These are phyloP conservation scores for Acanthornis magna DNA, from an alignment of 2,797 vertebrate species.

Conservation along the genomic window DNA sequence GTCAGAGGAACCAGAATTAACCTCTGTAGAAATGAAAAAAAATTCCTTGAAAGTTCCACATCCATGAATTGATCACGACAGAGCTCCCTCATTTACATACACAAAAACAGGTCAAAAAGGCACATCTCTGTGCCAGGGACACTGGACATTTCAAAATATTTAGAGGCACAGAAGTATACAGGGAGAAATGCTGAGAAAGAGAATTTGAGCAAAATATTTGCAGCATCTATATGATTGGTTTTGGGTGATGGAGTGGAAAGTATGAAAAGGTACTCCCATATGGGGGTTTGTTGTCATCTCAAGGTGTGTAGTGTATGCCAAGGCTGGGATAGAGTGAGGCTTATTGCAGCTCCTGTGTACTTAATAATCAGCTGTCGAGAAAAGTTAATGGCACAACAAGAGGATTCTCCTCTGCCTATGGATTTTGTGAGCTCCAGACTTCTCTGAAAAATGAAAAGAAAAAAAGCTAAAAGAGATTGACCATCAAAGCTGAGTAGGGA, in stretches of 20 bases:
- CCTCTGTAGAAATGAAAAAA: background rate
- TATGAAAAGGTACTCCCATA: background rate
- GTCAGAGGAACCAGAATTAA: background rate
- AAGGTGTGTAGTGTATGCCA: background rate
- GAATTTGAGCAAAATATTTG: background rate
- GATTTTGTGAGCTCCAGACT: background rate
- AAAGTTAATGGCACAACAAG: background rate
- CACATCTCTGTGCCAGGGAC: background rate
- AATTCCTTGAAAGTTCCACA: background rate
- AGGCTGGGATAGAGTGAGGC: background rate
- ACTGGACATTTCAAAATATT: background rate
- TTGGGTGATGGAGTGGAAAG: background rate
- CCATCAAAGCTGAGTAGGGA: background rate
- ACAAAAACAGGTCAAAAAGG: background rate
- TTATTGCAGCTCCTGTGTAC: background rate
- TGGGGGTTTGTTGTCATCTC: background rate
- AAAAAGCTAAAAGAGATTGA: background rate
- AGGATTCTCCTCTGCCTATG: background rate
- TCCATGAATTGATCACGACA: background rate
- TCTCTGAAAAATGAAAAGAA: background rate
- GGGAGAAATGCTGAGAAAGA: background rate
- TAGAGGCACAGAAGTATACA: background rate
- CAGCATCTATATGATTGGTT: background rate
- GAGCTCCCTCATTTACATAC: background rate
- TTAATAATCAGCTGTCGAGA: background rate